A percentile compares a stretch with the other conserved stretches of the same genome.
phyloP scores from a whole-genome alignment of 2,113 vertebrate genomes.

The Phalacrocorax pelagicus region DNA sequence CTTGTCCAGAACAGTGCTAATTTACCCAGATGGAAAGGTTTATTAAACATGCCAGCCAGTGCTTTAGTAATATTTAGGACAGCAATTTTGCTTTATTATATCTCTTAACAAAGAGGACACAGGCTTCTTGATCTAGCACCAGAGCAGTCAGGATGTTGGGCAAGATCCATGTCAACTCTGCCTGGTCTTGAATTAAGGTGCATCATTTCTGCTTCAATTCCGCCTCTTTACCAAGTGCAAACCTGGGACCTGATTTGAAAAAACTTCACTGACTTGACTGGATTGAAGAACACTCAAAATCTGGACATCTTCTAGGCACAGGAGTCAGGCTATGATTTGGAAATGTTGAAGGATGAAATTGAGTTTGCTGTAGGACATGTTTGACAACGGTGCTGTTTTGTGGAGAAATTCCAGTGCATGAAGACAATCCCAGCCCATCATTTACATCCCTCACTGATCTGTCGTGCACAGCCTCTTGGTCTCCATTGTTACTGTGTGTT shows the following conservation, averaged over 20 bases:
- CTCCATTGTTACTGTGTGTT: fast-evolving
- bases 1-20: conserved; percentile 75
- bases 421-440: neutral
- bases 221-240: neutral
- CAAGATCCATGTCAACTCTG: neutral
- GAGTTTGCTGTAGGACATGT: neutral
- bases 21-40: conserved; percentile 75
- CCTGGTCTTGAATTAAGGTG: neutral
- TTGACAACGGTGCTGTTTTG: neutral
- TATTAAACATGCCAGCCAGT: conserved; percentile 73
- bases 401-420: neutral
- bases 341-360: neutral
- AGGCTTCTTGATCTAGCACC: conserved; percentile 25
- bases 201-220: neutral
- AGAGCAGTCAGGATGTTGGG: neutral
- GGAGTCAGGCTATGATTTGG: neutral
- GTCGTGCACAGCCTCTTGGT: neutral
- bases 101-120: conserved; percentile 59
- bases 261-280: neutral
- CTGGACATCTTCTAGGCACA: neutral
- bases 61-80: conserved; percentile 74
- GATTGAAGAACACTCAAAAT: neutral
- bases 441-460: neutral
- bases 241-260: neutral
- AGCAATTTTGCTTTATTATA: conserved; percentile 70